Conservation (phyloP, 2,113 vertebrate species). For the Bos taurus region DNA sequence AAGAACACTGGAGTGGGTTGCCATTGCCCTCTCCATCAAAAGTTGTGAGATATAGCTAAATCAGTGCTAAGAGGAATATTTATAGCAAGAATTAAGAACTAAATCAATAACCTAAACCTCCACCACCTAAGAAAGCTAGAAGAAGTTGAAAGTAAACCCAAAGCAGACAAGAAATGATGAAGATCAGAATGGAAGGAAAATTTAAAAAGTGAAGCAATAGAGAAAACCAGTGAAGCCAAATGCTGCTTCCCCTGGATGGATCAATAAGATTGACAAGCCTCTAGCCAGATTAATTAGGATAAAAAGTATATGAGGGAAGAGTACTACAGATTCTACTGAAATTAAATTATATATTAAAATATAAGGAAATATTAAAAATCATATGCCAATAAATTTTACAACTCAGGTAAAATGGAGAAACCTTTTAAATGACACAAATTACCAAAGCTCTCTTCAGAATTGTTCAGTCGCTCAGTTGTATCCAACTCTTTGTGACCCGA, state of each 20-base stretch:
- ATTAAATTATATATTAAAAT: not conserved
- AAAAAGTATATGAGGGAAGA: not conserved
- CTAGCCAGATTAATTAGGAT: not conserved
- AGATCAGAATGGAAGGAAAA: not conserved
- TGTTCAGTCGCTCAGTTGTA: not conserved
- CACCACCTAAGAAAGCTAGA: not conserved
- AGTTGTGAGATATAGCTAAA: not conserved
- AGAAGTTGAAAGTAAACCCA: not conserved
- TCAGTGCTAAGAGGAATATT: not conserved
- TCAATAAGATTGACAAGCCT: not conserved
- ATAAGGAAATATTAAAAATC: not conserved
- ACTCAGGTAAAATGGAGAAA: not conserved
- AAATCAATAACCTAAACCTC: not conserved
- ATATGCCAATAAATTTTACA: not conserved
- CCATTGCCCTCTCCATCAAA: not conserved
- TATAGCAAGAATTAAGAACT: not conserved
- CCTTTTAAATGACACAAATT: not conserved
- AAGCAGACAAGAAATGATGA: not conserved
- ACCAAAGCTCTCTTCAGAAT: not conserved
- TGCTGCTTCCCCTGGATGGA: not conserved
- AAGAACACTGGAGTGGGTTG: too few relatives aligned
- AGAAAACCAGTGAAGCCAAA: not conserved
- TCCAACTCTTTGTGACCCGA: not conserved
- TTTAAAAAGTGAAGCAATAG: not conserved
- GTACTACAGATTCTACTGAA: not conserved